Conservation (phyloP, 1,140 invertebrate genomes). For the Dendroctonus valens region DNA sequence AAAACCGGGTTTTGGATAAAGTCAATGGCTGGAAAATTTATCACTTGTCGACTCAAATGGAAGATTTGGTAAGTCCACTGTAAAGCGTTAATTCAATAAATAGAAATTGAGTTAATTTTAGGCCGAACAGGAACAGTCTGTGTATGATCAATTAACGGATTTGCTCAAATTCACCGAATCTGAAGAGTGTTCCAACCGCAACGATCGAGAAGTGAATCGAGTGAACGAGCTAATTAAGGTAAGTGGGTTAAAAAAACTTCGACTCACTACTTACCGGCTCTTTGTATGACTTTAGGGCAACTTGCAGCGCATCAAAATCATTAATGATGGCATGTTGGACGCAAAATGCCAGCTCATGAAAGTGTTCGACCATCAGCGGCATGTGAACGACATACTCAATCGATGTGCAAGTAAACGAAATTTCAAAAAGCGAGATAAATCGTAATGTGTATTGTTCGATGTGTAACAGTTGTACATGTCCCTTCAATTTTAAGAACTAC, state of each 20-base stretch:
- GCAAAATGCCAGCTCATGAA: slow-evolving; percentile 82
- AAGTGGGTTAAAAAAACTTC: slow-evolving; percentile 31
- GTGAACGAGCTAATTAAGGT: slow-evolving; percentile 78
- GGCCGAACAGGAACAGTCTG: slow-evolving; percentile 60
- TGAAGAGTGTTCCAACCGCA: slow-evolving; percentile 56
- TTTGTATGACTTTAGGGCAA: slow-evolving; percentile 67
- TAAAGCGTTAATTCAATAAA: slow-evolving; percentile 1
- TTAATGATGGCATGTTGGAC: slow-evolving; percentile 88
- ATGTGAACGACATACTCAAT: slow-evolving; percentile 84
- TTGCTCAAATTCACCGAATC: slow-evolving; percentile 67
- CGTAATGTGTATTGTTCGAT: slow-evolving; percentile 37
- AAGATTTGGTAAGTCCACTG: slow-evolving; percentile 73
- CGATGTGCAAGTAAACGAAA: slow-evolving; percentile 87
- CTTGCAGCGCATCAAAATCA: slow-evolving; percentile 90
- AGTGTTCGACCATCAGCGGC: slow-evolving; percentile 87
- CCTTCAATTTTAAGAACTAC: slow-evolving; percentile 28
- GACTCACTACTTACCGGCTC: background rate
- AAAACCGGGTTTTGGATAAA: slow-evolving; percentile 82
- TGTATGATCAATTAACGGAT: slow-evolving; percentile 62
- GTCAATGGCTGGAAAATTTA: slow-evolving; percentile 95
- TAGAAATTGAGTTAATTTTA: slow-evolving; percentile 36
- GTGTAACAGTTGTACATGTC: slow-evolving; percentile 8
- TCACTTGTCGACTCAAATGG: slow-evolving; percentile 89
- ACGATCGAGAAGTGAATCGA: slow-evolving; percentile 67
- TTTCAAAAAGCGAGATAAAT: slow-evolving; percentile 82